These are phyloP conservation scores for Eidolon helvum DNA, from an alignment of 2,113 vertebrate genomes.

Conservation along the genomic window DNA sequence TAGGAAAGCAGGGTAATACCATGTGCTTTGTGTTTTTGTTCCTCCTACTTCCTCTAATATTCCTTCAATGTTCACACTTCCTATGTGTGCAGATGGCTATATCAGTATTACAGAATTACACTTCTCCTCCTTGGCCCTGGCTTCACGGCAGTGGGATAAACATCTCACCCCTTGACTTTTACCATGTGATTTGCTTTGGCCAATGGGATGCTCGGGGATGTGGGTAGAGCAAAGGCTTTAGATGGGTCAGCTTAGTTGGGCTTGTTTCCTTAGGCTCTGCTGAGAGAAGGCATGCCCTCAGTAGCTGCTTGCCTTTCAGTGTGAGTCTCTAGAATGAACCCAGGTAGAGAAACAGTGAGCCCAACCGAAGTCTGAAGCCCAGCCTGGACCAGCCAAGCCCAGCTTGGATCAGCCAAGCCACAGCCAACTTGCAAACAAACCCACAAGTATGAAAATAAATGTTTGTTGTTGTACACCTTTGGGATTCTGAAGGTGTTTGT, in stretches of 20 bases:
- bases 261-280: neutral
- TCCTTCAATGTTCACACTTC: neutral
- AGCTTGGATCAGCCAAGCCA: neutral
- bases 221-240: neutral
- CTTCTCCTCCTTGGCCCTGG: no score
- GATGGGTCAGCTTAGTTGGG: neutral
- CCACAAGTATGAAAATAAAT: neutral
- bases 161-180: neutral
- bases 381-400: neutral
- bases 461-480: neutral
- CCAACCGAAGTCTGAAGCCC: neutral
- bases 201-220: neutral
- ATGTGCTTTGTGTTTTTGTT: neutral
- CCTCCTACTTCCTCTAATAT: neutral
- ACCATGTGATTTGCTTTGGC: neutral
- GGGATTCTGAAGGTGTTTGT: neutral
- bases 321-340: neutral
- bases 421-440: neutral
- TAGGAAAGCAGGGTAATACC: neutral
- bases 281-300: neutral
- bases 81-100: neutral
- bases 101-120: neutral
- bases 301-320: no score
- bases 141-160: fast-evolving
- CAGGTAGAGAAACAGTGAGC: neutral